These are phyloP conservation scores for Phalacrocorax aristotelis DNA, from an alignment of 2,113 vertebrate genomes.

Conservation along the genomic window DNA sequence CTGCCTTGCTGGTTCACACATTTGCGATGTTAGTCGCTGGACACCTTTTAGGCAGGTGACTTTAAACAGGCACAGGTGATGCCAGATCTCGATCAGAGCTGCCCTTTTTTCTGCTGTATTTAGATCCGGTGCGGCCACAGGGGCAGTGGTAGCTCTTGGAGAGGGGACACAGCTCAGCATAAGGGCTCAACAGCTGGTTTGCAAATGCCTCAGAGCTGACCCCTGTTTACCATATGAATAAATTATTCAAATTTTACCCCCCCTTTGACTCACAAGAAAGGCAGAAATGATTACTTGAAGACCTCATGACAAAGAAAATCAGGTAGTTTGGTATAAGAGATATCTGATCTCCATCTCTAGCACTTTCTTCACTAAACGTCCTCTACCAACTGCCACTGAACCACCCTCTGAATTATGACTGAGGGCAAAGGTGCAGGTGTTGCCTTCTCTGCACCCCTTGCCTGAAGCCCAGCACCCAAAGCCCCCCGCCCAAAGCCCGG, in stretches of 20 bases:
- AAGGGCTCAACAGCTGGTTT: background rate
- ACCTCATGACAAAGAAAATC: too few species aligned
- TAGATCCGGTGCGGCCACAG: rapidly evolving
- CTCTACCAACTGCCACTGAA: too few species aligned
- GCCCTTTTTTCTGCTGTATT: background rate
- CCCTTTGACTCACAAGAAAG: too few species aligned
- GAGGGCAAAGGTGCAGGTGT: rapidly evolving
- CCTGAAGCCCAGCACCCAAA: background rate
- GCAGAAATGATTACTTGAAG: rapidly evolving
- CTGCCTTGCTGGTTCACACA: background rate
- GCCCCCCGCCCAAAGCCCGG: background rate
- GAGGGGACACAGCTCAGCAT: background rate
- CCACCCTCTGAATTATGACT: too few species aligned
- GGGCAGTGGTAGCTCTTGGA: background rate
- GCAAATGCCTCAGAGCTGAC: background rate
- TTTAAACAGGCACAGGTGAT: background rate
- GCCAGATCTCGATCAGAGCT: background rate
- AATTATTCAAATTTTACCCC: rapidly evolving
- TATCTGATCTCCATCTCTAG: rapidly evolving
- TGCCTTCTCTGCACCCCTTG: too few species aligned
- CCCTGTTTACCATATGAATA: rapidly evolving
- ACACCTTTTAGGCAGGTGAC: background rate
- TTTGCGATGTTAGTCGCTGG: background rate
- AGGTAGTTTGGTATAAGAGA: rapidly evolving
- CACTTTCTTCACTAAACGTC: rapidly evolving